Percentiles rank a stretch among this genome's conserved stretches.
phyloP scores from a whole-genome alignment of 92 coral and sea anemone species.

The Bergia sp. region DNA sequence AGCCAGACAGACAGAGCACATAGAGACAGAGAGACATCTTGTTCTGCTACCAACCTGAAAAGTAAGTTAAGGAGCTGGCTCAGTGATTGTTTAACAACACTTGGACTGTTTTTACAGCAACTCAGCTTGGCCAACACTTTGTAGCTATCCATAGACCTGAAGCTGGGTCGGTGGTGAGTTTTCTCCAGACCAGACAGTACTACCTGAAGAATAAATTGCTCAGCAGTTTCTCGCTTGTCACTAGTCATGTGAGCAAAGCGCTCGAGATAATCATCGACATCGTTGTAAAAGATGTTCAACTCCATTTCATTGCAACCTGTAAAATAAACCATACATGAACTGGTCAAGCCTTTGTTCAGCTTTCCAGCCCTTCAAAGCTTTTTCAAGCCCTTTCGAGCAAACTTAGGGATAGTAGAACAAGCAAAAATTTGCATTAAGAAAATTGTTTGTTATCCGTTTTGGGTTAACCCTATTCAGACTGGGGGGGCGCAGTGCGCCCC shows the following conservation, averaged over 20 bases:
- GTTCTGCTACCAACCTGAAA: neutral
- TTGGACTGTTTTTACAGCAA: constrained; percentile 12
- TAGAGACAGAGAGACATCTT: no score
- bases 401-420: no score
- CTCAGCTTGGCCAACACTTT: neutral
- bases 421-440: no score
- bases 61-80: constrained; percentile 14
- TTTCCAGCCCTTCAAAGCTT: no score
- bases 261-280: neutral
- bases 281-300: constrained; percentile 12
- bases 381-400: no score
- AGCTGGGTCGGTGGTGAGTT: neutral
- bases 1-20: neutral
- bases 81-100: neutral
- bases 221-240: constrained; percentile 14
- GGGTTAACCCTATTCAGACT: no score
- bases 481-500: no score
- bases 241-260: constrained; percentile 8
- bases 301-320: constrained; percentile 1
- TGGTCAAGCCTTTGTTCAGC: neutral
- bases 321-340: no score
- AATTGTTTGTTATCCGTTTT: no score
- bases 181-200: neutral
- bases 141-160: neutral
- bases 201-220: neutral